phyloP scores from a whole-genome alignment of 2,888 invertebrate species.

The Caenorhabditis sp. region DNA sequence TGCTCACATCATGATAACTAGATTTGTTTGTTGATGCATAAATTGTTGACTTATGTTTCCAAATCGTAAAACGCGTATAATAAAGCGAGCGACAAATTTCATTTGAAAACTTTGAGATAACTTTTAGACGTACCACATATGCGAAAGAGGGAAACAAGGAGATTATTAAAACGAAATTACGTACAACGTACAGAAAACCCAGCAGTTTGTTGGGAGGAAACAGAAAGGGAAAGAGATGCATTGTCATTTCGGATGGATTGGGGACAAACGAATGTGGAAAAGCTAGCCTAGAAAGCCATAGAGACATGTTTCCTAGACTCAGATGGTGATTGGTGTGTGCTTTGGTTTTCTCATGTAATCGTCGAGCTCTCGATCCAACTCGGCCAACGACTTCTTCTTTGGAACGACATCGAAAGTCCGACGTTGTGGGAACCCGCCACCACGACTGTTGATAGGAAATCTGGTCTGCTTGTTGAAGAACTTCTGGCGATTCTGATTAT shows the following conservation, averaged over 20 bases:
- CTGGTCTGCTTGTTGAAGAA: conserved; percentile 20
- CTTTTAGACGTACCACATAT: too few relatives aligned
- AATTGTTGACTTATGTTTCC: too few relatives aligned
- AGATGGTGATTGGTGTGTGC: conserved; percentile 69
- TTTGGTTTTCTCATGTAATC: conserved; percentile 74
- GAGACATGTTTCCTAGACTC: too few relatives aligned
- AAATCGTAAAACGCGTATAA: too few relatives aligned
- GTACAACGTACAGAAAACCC: too few relatives aligned
- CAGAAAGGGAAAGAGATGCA: conserved; percentile 4
- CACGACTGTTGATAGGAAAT: neutral
- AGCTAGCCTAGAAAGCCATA: too few relatives aligned
- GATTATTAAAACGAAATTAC: conserved; percentile 2
- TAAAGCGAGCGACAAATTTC: too few relatives aligned
- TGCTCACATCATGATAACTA: too few relatives aligned
- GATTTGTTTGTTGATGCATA: too few relatives aligned
- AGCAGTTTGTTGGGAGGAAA: conserved; percentile 11
- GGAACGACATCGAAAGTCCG: conserved; percentile 17
- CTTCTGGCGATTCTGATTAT: neutral
- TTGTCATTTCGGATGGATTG: conserved; percentile 1
- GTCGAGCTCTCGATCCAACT: conserved; percentile 76
- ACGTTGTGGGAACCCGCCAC: conserved; percentile 1
- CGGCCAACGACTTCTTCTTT: conserved; percentile 68
- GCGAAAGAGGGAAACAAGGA: neutral
- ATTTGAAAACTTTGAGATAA: too few relatives aligned
- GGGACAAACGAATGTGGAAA: neutral